These are phyloP conservation scores for Cygnus buccinator DNA, from an alignment of 2,113 vertebrate genomes.

Conservation along the genomic window DNA sequence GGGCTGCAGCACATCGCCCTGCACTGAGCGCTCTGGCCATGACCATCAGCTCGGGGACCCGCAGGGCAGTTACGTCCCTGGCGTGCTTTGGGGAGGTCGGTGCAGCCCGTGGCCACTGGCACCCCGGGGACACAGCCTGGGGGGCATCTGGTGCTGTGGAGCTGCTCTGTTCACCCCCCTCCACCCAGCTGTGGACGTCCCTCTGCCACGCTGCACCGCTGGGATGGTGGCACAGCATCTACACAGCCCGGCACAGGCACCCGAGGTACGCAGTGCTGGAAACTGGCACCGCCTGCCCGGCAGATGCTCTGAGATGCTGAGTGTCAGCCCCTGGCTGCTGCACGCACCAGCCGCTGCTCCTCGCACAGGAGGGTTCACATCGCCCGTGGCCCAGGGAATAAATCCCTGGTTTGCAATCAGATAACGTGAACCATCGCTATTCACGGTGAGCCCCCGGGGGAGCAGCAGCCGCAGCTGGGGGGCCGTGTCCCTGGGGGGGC, in stretches of 20 bases:
- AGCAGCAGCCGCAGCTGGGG: accelerated
- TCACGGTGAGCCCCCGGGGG: neutral
- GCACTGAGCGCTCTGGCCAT: neutral
- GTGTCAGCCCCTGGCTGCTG: no score
- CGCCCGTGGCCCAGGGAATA: accelerated
- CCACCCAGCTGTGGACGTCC: neutral
- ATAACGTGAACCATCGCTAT: accelerated
- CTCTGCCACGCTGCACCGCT: accelerated
- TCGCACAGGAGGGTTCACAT: neutral
- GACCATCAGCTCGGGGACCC: neutral
- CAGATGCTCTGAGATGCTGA: neutral
- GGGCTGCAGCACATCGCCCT: accelerated
- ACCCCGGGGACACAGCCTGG: no score
- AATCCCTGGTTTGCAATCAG: accelerated
- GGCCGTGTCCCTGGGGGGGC: accelerated
- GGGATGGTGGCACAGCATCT: neutral
- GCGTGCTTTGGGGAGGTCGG: no score
- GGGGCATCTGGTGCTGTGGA: neutral
- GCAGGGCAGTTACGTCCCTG: neutral
- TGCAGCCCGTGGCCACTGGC: no score
- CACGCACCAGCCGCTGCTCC: neutral
- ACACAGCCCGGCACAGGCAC: neutral
- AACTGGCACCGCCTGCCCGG: accelerated
- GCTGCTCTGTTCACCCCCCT: accelerated
- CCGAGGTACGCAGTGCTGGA: neutral